Evolutionary conservation across 2,888 invertebrate genomes (phyloP).

Genomic region (Psylliodes chrysocephalus): DNA sequence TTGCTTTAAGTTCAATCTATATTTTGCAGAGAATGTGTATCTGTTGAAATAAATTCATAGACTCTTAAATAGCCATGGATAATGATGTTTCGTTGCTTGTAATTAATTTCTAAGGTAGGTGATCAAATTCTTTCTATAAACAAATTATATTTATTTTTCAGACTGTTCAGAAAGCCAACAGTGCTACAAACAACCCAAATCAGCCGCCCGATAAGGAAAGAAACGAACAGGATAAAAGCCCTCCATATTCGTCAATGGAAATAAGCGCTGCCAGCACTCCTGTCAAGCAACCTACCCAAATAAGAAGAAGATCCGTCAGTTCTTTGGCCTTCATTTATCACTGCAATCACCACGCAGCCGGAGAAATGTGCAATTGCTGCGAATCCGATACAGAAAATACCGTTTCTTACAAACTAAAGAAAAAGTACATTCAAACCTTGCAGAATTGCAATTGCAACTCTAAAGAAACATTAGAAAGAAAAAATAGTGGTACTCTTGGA

Average conservation of each 20-base stretch:
- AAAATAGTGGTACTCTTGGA: slow-evolving; percentile 61
- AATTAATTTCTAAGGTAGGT: no score
- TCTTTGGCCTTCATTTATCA: slow-evolving; percentile 65
- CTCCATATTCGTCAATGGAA: slow-evolving; percentile 45
- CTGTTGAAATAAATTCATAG: no score
- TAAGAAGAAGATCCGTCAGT: slow-evolving; percentile 62
- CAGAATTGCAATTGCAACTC: slow-evolving; percentile 54
- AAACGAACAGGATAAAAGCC: slow-evolving; percentile 45
- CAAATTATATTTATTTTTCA: slow-evolving; percentile 32
- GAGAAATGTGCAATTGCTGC: slow-evolving; percentile 64
- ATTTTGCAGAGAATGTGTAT: no score
- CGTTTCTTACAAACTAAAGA: slow-evolving; percentile 62
- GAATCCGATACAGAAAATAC: slow-evolving; percentile 63
- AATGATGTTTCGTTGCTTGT: no score
- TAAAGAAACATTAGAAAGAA: slow-evolving; percentile 60
- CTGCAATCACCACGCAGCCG: slow-evolving; percentile 65
- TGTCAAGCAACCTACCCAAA: slow-evolving; percentile 59
- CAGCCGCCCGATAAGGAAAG: slow-evolving; percentile 50
- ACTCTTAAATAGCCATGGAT: no score
- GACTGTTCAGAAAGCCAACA: slow-evolving; percentile 38
- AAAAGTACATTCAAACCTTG: slow-evolving; percentile 62
- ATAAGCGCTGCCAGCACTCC: slow-evolving; percentile 64
- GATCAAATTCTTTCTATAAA: no score
- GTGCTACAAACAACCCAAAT: slow-evolving; percentile 40
- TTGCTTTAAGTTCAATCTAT: no score